Conservation (phyloP, 1,140 invertebrate genomes). For the Gryllus bimaculatus region DNA sequence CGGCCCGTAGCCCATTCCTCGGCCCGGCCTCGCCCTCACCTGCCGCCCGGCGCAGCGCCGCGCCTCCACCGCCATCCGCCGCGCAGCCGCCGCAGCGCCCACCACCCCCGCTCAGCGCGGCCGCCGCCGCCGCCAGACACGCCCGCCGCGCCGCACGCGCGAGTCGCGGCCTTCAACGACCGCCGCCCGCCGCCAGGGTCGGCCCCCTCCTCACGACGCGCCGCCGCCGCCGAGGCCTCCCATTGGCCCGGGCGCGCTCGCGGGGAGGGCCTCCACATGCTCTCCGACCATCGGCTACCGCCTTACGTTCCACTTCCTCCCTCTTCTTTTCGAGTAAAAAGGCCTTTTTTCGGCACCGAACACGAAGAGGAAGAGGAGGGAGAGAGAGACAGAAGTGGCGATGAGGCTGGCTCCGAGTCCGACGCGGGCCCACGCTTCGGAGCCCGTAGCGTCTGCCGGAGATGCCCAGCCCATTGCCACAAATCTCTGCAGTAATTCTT, state of each 20-base stretch:
- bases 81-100: no score
- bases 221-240: neutral
- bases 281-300: neutral
- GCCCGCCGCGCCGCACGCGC: no score
- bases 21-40: no score
- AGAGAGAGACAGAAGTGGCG: neutral
- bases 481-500: no score
- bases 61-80: no score
- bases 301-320: neutral
- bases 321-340: neutral
- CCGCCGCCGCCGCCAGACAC: no score
- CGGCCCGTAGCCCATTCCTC: neutral
- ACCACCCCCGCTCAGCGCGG: no score
- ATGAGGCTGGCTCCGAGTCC: neutral
- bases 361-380: neutral
- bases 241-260: conserved; percentile 1
- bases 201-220: neutral
- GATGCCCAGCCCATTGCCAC: no score
- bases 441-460: no score
- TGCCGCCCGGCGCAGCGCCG: no score
- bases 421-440: neutral
- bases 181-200: no score
- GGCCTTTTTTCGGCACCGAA: neutral
- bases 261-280: neutral
- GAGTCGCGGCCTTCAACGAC: no score